A percentile compares a stretch with the other conserved stretches of the same genome.
Evolutionary conservation across 1,140 invertebrate species (phyloP).

Genomic region (Nymphalis io): DNA sequence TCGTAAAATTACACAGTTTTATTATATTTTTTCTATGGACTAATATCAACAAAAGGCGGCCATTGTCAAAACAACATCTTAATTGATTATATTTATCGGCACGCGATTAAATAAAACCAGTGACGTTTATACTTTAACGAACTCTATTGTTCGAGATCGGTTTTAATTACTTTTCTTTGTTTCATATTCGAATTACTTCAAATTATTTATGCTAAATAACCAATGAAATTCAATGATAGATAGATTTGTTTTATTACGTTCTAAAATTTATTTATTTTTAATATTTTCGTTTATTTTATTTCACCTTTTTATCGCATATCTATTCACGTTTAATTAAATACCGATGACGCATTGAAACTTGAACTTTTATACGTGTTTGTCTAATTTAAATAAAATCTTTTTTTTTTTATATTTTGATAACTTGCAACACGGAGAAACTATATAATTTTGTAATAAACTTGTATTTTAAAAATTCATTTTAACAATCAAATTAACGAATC

Average conservation of each 20-base stretch:
- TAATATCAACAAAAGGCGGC: slow-evolving; percentile 13
- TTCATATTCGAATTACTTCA: neutral
- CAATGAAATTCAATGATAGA: no score
- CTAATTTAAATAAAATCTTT: neutral
- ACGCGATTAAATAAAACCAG: slow-evolving; percentile 13
- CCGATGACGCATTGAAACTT: slow-evolving; percentile 2
- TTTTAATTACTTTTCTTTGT: neutral
- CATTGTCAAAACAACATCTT: slow-evolving; percentile 7
- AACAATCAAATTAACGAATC: neutral
- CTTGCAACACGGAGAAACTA: neutral
- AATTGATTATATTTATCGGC: slow-evolving; percentile 25
- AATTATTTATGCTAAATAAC: neutral
- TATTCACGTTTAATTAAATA: neutral
- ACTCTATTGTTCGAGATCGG: slow-evolving; percentile 3
- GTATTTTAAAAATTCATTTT: neutral
- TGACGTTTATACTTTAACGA: slow-evolving; percentile 24
- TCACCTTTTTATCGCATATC: neutral
- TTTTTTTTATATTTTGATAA: neutral
- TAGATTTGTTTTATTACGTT: neutral
- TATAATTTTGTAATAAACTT: neutral
- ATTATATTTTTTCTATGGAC: neutral
- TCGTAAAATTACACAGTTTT: neutral
- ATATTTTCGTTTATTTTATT: neutral
- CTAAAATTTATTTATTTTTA: neutral
- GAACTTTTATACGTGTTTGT: neutral